Evolutionary conservation across 92 coral and sea anemone genomes (phyloP).

Genomic region (Anthopleura xanthogrammica): DNA sequence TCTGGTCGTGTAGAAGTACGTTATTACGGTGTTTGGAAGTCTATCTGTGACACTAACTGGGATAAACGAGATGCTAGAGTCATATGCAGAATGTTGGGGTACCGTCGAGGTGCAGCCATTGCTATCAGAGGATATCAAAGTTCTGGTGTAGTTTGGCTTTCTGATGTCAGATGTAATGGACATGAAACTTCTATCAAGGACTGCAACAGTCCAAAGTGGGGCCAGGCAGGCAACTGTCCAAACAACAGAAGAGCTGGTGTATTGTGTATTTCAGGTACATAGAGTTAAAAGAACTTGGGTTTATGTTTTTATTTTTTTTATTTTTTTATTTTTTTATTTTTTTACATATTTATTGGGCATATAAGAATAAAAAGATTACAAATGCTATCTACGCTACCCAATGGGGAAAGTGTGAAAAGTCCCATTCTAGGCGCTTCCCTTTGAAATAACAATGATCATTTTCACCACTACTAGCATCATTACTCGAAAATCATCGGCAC

Average conservation of each 20-base stretch:
- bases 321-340: too few relatives aligned
- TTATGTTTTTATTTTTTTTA: too few relatives aligned
- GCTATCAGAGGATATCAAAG: neutral
- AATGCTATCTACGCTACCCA: too few relatives aligned
- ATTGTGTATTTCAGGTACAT: constrained; percentile 1
- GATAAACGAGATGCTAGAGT: constrained; percentile 16
- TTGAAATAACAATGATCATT: too few relatives aligned
- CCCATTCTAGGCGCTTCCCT: too few relatives aligned
- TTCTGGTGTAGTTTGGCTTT: constrained; percentile 9
- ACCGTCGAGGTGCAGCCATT: neutral
- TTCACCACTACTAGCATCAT: too few relatives aligned
- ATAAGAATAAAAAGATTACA: too few relatives aligned
- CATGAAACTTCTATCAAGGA: neutral
- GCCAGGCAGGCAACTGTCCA: neutral
- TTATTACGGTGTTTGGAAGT: neutral
- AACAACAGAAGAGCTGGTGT: too few relatives aligned
- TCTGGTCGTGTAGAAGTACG: neutral
- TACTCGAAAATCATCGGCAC: too few relatives aligned
- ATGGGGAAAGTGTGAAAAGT: too few relatives aligned
- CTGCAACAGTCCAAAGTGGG: constrained; percentile 8
- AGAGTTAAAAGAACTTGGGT: too few relatives aligned
- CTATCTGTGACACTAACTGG: constrained; percentile 16
- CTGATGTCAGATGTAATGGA: constrained; percentile 3
- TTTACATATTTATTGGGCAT: too few relatives aligned
- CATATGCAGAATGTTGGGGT: neutral